Conservation (phyloP, 2,888 invertebrate genomes). For the Scaptodrosophila latifasciaeformis region DNA sequence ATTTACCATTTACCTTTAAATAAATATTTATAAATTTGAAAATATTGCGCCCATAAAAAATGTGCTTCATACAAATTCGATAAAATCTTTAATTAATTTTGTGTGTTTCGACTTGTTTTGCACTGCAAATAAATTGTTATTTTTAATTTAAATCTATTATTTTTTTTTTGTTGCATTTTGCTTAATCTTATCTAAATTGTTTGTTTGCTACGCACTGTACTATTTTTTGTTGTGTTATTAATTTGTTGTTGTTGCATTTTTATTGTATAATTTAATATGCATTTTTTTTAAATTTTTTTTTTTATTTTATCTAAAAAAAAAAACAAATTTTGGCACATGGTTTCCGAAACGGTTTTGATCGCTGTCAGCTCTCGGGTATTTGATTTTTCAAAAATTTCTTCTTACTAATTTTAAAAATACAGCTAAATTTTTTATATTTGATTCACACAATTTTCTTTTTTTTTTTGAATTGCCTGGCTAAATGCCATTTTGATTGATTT, state of each 20-base stretch:
- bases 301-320: conserved; percentile 42
- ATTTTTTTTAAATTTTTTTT: conserved; percentile 34
- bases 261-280: conserved; percentile 44
- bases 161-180: conserved; percentile 3
- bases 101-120: background rate
- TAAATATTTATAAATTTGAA: conserved; percentile 57
- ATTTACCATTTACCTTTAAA: conserved; percentile 47
- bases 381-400: background rate
- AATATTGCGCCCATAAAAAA: conserved; percentile 13
- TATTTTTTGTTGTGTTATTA: conserved; percentile 12
- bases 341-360: conserved; percentile 68
- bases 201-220: background rate
- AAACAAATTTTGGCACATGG: conserved; percentile 72
- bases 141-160: conserved; percentile 17
- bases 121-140: too few species aligned
- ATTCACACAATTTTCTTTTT: background rate
- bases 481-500: conserved; percentile 3
- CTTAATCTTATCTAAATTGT: conserved; percentile 4
- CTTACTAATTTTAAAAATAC: conserved; percentile 16
- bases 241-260: too few species aligned
- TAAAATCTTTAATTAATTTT: conserved; percentile 1
- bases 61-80: conserved; percentile 34
- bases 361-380: too few species aligned
- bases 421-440: conserved; percentile 27
- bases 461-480: background rate